A percentile compares a stretch with the other conserved stretches of the same genome.
phyloP scores from a whole-genome alignment of 1,140 invertebrate species.

The Chionoecetes opilio region DNA sequence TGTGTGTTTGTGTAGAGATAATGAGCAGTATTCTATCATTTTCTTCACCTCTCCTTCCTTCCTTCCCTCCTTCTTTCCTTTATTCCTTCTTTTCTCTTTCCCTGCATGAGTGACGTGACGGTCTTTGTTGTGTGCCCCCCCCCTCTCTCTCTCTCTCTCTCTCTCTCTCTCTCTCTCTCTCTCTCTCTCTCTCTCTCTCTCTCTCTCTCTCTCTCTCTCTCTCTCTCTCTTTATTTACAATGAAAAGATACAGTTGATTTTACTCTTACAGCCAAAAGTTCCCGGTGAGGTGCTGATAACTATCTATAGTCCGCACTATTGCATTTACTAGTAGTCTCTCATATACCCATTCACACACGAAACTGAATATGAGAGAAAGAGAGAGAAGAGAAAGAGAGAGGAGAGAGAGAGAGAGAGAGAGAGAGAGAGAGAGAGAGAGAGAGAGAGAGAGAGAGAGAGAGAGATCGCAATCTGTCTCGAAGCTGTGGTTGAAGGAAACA shows the following conservation, averaged over 20 bases:
- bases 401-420: constrained; percentile 8
- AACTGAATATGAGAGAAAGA: not conserved
- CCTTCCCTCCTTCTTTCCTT: not conserved
- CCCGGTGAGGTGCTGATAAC: too few species aligned
- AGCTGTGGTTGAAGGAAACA: too few species aligned
- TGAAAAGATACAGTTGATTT: too few species aligned
- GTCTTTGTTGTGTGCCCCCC: not conserved
- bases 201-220: constrained; percentile 34
- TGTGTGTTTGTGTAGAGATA: too few species aligned
- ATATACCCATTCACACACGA: too few species aligned
- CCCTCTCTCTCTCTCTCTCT: constrained; percentile 32
- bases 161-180: constrained; percentile 40
- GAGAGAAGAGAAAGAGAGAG: not conserved
- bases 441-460: not conserved
- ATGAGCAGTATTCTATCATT: too few species aligned
- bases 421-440: not conserved
- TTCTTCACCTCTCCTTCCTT: not conserved
- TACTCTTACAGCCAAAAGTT: too few species aligned
- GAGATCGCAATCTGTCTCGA: not conserved
- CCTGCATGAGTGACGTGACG: not conserved
- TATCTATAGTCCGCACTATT: too few species aligned
- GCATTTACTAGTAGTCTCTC: too few species aligned
- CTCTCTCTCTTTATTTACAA: not conserved
- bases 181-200: constrained; percentile 56
- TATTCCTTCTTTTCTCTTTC: not conserved